These are phyloP conservation scores for Sarcoramphus papa DNA, from an alignment of 2,797 vertebrate species.

Conservation along the genomic window DNA sequence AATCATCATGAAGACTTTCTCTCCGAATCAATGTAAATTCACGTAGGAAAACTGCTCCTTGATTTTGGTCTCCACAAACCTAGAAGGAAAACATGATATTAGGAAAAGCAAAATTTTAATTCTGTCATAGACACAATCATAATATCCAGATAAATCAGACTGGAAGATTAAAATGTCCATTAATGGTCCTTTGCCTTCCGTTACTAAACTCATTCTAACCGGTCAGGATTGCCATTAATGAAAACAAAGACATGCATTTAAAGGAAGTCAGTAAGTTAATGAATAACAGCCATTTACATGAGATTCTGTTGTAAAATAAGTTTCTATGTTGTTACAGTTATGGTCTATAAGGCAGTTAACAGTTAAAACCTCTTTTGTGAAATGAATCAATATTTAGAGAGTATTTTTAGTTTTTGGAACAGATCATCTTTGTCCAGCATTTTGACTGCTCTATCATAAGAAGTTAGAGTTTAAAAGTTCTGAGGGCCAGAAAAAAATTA, in stretches of 20 bases:
- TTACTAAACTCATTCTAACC: background rate
- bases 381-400: background rate
- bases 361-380: background rate
- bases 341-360: background rate
- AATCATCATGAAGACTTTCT: slow-evolving; percentile 88
- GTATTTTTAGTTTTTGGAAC: background rate
- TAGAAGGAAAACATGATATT: slow-evolving; percentile 63
- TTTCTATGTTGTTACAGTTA: background rate
- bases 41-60: slow-evolving; percentile 89
- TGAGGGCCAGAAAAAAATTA: background rate
- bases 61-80: slow-evolving; percentile 79
- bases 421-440: background rate
- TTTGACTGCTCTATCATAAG: background rate
- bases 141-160: background rate
- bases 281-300: background rate
- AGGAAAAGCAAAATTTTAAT: background rate
- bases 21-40: slow-evolving; percentile 91
- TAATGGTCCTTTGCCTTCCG: background rate
- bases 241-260: background rate
- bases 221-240: background rate
- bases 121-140: background rate
- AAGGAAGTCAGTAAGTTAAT: background rate
- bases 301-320: background rate
- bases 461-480: background rate
- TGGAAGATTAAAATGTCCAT: background rate